Percentiles rank a stretch among this genome's conserved stretches.
phyloP scores from a whole-genome alignment of 2,797 vertebrate genomes.

The Propithecus deckenii region DNA sequence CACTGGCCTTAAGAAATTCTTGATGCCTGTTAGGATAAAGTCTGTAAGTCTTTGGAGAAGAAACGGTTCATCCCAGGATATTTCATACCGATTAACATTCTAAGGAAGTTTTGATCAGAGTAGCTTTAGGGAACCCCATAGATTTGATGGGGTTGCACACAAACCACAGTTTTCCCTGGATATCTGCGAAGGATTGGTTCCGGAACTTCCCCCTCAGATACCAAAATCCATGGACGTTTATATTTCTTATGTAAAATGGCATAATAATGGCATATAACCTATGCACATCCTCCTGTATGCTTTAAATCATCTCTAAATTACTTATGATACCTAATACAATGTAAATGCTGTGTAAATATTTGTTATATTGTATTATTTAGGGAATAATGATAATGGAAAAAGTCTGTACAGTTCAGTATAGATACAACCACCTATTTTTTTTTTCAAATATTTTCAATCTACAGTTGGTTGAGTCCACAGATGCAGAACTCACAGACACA shows the following conservation, averaged over 20 bases:
- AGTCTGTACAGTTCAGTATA: neutral
- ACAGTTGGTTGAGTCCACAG: neutral
- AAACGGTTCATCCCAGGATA: neutral
- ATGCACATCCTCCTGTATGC: neutral
- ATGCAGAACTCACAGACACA: neutral
- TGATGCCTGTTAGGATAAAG: neutral
- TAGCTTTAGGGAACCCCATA: neutral
- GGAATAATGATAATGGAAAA: neutral
- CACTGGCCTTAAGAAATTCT: neutral
- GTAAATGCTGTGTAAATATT: neutral
- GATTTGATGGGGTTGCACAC: neutral
- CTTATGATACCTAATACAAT: neutral
- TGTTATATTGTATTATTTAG: neutral
- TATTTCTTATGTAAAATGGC: neutral
- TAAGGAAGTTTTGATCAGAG: neutral
- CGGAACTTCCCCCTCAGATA: neutral
- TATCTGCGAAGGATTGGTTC: neutral
- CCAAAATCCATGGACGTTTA: neutral
- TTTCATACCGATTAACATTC: neutral
- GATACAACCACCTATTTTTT: neutral
- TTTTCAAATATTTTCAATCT: neutral
- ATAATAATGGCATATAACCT: neutral
- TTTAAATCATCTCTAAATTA: neutral
- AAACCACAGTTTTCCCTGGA: neutral
- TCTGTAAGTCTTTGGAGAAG: neutral